Base-by-base conservation (phyloP, 1,140 invertebrate species). In the Hypothenemus hampei region DNA sequence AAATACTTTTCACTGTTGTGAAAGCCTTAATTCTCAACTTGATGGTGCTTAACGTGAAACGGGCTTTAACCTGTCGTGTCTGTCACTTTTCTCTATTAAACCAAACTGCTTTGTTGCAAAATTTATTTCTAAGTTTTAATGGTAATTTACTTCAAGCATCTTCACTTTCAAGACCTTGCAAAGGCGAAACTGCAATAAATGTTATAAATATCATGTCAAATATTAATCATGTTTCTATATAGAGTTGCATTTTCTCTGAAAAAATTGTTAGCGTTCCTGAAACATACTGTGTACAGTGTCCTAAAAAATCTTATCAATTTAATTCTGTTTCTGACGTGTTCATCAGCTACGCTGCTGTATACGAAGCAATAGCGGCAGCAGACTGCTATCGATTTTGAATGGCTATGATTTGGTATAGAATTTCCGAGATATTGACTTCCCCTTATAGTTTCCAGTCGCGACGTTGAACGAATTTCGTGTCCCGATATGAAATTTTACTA, bases 361-460 rank as follows among this genome's bases (percentile, higher is more conserved):
- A n/a, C n/a, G n/a, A n/a, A 13, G 24, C 20, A n/a, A 51, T 15
- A 40, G 7, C 49, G 33, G 23, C 24, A 51, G 49, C 51, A 54
- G 51, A 46, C 41, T 54, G 24, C 51, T 54, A 54, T 54, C 51
- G 51, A 54, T 54, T 54, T 54, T 54, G 51, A 54, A 54, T 54
- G 51, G 43, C 41, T 54, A 41, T 54, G 51, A 54, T 54, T 54
- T 54, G 51, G 51, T 19, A 46, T 54, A 54, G 41, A 54, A 54
- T 54, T 54, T 39, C 51, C 51, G 43, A 54, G 51, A 39, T 54
- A 54, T 54, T 54, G 51, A 54, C 51, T 54, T 54, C 51, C 51
- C 51, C 43, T 46, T 44, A 46, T 54, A 54, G 51, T 54, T 54
- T 39, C 33, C 41, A 46, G 43, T 45, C 40, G 20, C 51, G 51